Percentiles rank a stretch among this genome's conserved stretches.
Conservation (phyloP, 2,113 vertebrate genomes). For the Paraplagusia blochii region DNA sequence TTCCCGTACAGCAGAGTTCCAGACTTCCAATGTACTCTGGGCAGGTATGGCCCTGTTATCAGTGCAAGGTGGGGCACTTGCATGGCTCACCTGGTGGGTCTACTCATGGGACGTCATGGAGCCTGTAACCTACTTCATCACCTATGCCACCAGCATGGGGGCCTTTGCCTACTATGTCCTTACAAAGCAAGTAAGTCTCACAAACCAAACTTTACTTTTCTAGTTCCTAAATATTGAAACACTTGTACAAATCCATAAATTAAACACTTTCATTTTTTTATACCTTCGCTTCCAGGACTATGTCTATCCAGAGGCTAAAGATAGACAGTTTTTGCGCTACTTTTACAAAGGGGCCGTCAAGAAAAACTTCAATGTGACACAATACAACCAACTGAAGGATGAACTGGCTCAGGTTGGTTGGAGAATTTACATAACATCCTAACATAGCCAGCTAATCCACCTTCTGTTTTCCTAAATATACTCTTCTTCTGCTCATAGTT, state of each 20-base stretch:
- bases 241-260: too few relatives aligned
- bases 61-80: conserved; percentile 86
- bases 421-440: neutral
- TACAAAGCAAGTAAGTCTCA: conserved; percentile 79
- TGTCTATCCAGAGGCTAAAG: conserved; percentile 78
- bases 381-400: conserved; percentile 86
- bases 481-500: too few relatives aligned
- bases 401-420: conserved; percentile 82
- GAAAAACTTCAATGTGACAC: conserved; percentile 81
- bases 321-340: conserved; percentile 87
- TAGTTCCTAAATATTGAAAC: too few relatives aligned
- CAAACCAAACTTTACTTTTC: too few relatives aligned
- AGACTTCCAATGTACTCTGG: conserved; percentile 79
- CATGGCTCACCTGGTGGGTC: conserved; percentile 98
- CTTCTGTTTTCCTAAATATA: too few relatives aligned
- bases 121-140: conserved; percentile 93
- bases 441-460: too few relatives aligned
- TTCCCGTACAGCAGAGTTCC: conserved; percentile 67
- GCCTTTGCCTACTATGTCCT: conserved; percentile 88
- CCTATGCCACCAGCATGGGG: conserved; percentile 86
- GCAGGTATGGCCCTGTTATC: conserved; percentile 87
- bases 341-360: conserved; percentile 83
- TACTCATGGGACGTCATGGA: conserved; percentile 98
- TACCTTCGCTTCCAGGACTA: too few relatives aligned
- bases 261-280: neutral